Conservation (phyloP, 1,140 invertebrate species). For the Ganaspis sp. region DNA sequence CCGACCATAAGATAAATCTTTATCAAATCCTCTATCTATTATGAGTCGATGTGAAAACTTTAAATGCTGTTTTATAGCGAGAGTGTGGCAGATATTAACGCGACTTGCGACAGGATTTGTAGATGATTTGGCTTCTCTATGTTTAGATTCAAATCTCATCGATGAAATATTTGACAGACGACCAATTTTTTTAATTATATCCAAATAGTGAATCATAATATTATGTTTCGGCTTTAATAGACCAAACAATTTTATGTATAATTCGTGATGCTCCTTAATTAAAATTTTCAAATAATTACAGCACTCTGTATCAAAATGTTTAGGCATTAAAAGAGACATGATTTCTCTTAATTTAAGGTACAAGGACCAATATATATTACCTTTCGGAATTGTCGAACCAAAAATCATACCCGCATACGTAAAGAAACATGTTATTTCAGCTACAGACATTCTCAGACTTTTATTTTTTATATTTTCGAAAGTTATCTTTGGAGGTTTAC, state of each 20-base stretch:
- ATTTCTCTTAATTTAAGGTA: constrained; percentile 36
- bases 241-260: constrained; percentile 40
- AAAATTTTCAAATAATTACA: constrained; percentile 32
- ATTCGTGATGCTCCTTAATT: constrained; percentile 41
- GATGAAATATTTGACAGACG: constrained; percentile 34
- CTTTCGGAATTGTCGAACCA: constrained; percentile 28
- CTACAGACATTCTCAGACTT: constrained; percentile 43
- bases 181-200: constrained; percentile 37
- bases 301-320: constrained; percentile 30
- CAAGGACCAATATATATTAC: constrained; percentile 37
- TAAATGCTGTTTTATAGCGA: constrained; percentile 38
- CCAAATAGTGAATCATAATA: constrained; percentile 41
- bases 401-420: constrained; percentile 32
- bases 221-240: constrained; percentile 44
- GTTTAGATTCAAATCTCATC: constrained; percentile 44
- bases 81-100: constrained; percentile 37
- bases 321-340: constrained; percentile 31
- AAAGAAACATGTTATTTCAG: constrained; percentile 42
- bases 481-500: constrained; percentile 33
- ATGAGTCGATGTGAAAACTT: constrained; percentile 35
- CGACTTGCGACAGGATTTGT: constrained; percentile 36
- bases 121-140: constrained; percentile 31
- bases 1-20: background rate
- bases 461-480: constrained; percentile 40
- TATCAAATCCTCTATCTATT: constrained; percentile 25